phyloP scores from a whole-genome alignment of 2,113 vertebrate species.

The Planiliza haematocheilus region DNA sequence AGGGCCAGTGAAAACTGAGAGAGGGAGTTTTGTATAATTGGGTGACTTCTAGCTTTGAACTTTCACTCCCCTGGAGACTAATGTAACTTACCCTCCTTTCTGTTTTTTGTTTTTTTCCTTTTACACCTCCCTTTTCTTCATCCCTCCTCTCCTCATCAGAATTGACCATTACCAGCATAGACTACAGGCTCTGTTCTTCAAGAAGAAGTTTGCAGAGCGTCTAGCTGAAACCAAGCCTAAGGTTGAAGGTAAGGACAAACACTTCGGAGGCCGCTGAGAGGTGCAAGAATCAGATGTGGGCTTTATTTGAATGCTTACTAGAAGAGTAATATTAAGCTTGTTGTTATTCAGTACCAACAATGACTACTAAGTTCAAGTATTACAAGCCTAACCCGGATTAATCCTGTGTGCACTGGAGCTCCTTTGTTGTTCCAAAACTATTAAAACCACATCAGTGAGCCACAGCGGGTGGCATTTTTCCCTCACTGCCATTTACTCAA shows the following conservation, averaged over 20 bases:
- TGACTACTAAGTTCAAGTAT: not conserved
- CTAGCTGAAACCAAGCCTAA: constrained; percentile 93
- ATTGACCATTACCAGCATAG: constrained; percentile 96
- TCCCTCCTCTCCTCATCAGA: constrained; percentile 73
- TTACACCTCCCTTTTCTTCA: not conserved
- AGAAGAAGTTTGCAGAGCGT: constrained; percentile 96
- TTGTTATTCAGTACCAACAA: not conserved
- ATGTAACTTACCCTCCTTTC: constrained; percentile 30
- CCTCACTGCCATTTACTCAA: not conserved
- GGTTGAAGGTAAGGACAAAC: constrained; percentile 87
- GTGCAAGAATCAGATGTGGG: not conserved
- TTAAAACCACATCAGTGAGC: not conserved
- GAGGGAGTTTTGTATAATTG: constrained; percentile 28
- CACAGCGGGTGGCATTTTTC: not conserved
- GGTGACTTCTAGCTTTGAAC: constrained; percentile 57
- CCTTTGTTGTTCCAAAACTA: not conserved
- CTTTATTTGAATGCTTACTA: not conserved
- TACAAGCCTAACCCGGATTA: not conserved
- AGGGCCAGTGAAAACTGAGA: constrained; percentile 46
- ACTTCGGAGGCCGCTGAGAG: not conserved
- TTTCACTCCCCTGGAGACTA: constrained; percentile 30
- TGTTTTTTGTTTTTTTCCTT: fast-evolving
- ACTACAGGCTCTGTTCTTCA: constrained; percentile 95
- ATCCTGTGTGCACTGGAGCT: not conserved
- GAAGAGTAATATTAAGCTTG: not conserved